Conservation (phyloP, 2,113 vertebrate genomes). For the Pangasianodon hypophthalmus region DNA sequence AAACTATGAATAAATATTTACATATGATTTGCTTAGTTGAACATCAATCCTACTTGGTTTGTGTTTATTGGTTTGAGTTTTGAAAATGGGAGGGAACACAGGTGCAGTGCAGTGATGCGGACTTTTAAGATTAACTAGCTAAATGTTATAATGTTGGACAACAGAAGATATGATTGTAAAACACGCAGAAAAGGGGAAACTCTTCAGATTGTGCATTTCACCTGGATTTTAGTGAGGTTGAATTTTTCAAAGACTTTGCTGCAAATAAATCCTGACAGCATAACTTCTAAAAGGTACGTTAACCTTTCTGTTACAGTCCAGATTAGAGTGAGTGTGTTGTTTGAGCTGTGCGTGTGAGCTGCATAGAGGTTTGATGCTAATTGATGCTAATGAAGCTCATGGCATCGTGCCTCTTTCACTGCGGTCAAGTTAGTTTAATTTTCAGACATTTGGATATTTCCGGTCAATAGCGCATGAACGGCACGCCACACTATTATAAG, state of each 20-base stretch:
- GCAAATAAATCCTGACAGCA: not conserved
- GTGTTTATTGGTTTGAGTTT: too few species aligned
- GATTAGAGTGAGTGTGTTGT: not conserved
- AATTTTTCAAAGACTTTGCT: not conserved
- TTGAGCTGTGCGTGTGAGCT: not conserved
- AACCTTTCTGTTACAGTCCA: not conserved
- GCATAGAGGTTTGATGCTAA: not conserved
- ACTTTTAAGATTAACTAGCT: too few species aligned
- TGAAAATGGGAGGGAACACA: too few species aligned
- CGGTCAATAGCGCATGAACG: not conserved
- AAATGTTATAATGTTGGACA: too few species aligned
- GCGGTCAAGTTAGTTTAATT: not conserved
- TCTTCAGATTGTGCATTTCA: too few species aligned
- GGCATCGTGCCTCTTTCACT: not conserved
- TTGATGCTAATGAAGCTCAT: not conserved
- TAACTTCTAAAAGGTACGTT: not conserved
- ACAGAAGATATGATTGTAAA: too few species aligned
- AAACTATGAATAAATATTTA: too few species aligned
- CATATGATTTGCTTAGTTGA: too few species aligned
- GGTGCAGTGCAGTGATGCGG: too few species aligned
- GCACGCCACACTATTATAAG: not conserved
- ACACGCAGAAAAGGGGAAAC: too few species aligned
- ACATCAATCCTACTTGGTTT: too few species aligned
- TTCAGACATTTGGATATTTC: not conserved
- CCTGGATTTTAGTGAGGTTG: not conserved